These are phyloP conservation scores for Eretmodus cyanostictus DNA, from an alignment of 2,113 vertebrate genomes.

Conservation along the genomic window DNA sequence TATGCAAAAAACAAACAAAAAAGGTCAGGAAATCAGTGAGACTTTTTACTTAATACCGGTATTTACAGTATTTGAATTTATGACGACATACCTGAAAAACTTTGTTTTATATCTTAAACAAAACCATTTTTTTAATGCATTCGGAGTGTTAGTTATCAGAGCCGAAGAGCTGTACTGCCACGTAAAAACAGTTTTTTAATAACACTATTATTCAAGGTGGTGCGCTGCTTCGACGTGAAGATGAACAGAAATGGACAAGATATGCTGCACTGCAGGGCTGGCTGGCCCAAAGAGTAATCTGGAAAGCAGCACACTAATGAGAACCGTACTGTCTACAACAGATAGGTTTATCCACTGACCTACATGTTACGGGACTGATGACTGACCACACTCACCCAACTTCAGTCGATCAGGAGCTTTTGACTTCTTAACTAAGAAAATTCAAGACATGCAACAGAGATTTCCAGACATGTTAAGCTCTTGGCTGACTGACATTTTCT, in stretches of 20 bases:
- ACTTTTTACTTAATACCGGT: background rate
- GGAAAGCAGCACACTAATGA: conserved; percentile 40
- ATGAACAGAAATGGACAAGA: background rate
- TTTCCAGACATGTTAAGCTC: conserved; percentile 47
- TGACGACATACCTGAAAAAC: background rate
- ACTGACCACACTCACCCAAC: background rate
- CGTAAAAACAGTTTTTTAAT: background rate
- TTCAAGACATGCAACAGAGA: conserved; percentile 2
- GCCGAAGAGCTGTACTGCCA: background rate
- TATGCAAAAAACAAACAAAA: background rate
- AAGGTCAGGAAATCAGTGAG: background rate
- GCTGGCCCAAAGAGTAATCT: background rate
- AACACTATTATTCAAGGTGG: background rate
- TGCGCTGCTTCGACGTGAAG: background rate
- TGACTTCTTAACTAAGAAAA: conserved; percentile 15
- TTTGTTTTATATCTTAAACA: background rate
- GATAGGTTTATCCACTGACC: conserved; percentile 53
- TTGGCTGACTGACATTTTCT: conserved; percentile 8
- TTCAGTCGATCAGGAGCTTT: conserved; percentile 16
- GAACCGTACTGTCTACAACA: conserved; percentile 12
- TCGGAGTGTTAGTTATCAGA: background rate
- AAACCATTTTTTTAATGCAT: background rate
- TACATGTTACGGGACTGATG: conserved; percentile 48
- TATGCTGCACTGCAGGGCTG: background rate
- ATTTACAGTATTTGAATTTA: background rate